phyloP scores from a whole-genome alignment of 2,797 vertebrate species.

The Toxotes lorentzi region DNA sequence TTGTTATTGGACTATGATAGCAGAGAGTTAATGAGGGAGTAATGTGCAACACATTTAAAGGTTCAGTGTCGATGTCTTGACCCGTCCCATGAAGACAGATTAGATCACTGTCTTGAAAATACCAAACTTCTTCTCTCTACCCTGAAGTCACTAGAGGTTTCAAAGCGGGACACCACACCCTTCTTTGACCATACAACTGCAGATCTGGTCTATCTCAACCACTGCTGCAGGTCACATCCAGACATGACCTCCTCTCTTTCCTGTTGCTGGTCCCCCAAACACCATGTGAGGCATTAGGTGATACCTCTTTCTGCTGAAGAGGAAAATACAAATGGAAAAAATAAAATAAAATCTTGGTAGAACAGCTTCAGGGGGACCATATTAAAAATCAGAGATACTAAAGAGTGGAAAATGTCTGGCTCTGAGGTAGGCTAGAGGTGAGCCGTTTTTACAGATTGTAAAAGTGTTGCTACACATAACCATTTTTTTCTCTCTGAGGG shows the following conservation, averaged over 20 bases:
- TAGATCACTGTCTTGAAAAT: constrained; percentile 42
- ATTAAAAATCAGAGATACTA: constrained; percentile 71
- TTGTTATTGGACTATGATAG: too few relatives aligned
- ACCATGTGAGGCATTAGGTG: constrained; percentile 75
- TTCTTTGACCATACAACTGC: constrained; percentile 38
- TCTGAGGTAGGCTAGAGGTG: constrained; percentile 53
- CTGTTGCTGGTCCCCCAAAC: constrained; percentile 67
- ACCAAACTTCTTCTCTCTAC: constrained; percentile 21
- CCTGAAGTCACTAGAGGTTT: constrained; percentile 36
- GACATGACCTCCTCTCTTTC: constrained; percentile 76
- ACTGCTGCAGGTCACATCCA: constrained; percentile 70
- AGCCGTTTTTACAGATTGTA: constrained; percentile 67
- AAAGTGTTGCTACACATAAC: constrained; percentile 43
- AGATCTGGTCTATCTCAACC: constrained; percentile 79
- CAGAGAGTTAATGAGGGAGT: too few relatives aligned
- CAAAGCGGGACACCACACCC: constrained; percentile 43
- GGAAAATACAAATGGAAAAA: constrained; percentile 52
- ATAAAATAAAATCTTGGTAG: constrained; percentile 9
- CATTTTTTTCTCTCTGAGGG: constrained; percentile 21
- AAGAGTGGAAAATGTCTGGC: constrained; percentile 68
- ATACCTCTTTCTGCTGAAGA: constrained; percentile 71
- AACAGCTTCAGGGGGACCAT: constrained; percentile 65
- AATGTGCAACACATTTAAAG: too few relatives aligned
- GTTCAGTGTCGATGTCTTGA: neutral
- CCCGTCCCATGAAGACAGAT: constrained; percentile 23